Evolutionary conservation across 1,140 invertebrate species (phyloP), one percentile per base, ranked within the genome.

Genomic region (Orchestia grillus): DNA sequence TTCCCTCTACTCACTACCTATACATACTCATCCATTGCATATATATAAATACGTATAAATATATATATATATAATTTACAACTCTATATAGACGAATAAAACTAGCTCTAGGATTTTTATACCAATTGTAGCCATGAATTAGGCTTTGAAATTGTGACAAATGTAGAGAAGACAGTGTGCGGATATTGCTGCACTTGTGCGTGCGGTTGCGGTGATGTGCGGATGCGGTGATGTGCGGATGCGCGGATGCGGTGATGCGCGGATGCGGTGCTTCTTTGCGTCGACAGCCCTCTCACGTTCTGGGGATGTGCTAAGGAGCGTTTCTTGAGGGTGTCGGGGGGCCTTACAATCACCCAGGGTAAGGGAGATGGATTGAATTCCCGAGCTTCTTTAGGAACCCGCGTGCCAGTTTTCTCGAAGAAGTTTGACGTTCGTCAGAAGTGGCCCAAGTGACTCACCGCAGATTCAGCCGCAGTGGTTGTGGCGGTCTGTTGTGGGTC

Each of bases 21-120:
- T 94, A 94, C 92, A 94, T 94, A 94, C 92, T 45, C 44, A 94
- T 91, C 88, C 23, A 91, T 42, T 91, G 88, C 88, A 91, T 91
- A 23, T 91, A 44, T 91, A 91, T 91, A 91, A 45, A 94, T 94
- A 45, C 62, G 62, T 77, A 77, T 77, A 77, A 23, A 94, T 94
- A 44, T 45, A 94, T 94, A 77, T 77, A 77, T 8, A 77, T 28
- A 77, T n/a, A n/a, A n/a, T 77, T 77, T 77, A 77, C 62, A 77
- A 77, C 36, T 77, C 62, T 77, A 77, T 77, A 77, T 77, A 77
- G 62, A 77, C 62, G 62, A 77, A 77, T 77, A 77, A 77, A 77
- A 77, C 62, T 77, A 77, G 62, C 42, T 42, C 44, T 94, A 94
- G 92, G 92, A 94, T 45, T 94, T 94, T 94, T 45, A 94, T 94